A percentile compares a stretch with the other conserved stretches of the same genome.
phyloP scores from a whole-genome alignment of 2,113 vertebrate species.

The Regulus satrapa region DNA sequence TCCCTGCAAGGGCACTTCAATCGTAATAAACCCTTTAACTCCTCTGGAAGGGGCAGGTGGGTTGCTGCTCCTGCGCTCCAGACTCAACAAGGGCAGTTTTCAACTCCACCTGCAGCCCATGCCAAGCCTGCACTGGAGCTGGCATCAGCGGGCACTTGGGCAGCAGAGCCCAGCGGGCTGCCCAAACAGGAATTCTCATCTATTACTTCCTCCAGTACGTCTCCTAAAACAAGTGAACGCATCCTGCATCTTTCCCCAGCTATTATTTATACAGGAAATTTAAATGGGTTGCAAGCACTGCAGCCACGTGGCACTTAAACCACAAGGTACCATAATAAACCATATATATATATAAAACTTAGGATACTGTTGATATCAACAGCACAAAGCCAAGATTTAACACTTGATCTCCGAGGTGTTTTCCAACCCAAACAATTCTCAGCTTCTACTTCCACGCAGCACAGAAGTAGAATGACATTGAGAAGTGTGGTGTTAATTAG shows the following conservation, averaged over 20 bases:
- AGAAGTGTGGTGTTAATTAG: neutral
- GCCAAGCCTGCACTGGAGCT: neutral
- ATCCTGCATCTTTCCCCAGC: neutral
- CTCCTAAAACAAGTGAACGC: neutral
- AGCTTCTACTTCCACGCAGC: neutral
- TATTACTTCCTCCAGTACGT: neutral
- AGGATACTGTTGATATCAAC: neutral
- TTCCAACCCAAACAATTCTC: neutral
- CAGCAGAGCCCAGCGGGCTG: neutral
- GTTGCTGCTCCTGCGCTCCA: neutral
- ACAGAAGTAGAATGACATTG: neutral
- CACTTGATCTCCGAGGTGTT: neutral
- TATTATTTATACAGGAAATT: neutral
- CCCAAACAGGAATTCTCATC: neutral
- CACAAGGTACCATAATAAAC: accelerated
- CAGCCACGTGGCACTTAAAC: neutral
- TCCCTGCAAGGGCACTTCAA: neutral
- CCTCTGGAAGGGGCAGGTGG: neutral
- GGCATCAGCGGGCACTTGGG: neutral
- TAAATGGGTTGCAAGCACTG: neutral
- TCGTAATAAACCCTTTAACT: neutral
- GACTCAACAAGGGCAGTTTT: neutral
- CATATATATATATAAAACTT: accelerated
- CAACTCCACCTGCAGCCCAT: neutral
- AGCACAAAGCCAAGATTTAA: neutral